Evolutionary conservation across 2,888 invertebrate species (phyloP).

Genomic region (Xylocampa areola): DNA sequence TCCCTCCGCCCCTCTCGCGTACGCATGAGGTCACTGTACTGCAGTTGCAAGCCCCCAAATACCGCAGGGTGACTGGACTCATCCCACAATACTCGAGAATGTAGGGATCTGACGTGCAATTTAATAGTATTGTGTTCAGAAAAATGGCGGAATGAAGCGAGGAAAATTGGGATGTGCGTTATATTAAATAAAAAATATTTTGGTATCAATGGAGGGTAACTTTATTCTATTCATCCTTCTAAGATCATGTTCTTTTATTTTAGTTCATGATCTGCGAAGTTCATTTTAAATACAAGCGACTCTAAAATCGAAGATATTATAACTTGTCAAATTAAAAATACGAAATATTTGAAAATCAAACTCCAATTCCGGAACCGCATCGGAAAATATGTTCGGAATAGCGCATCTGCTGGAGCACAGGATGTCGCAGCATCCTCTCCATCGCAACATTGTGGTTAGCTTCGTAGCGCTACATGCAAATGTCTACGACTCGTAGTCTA

Average conservation of each 20-base stretch:
- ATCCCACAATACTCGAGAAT: constrained; percentile 59
- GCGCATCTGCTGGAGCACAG: constrained; percentile 1
- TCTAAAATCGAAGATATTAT: too few species aligned
- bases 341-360: too few species aligned
- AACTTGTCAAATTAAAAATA: background rate
- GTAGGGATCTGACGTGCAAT: constrained; percentile 25
- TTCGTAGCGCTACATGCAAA: constrained; percentile 41
- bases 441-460: constrained; percentile 42
- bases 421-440: constrained; percentile 35
- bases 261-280: too few species aligned
- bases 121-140: constrained; percentile 22
- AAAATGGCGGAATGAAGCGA: constrained; percentile 10
- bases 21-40: constrained; percentile 89
- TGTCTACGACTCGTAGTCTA: constrained; percentile 36
- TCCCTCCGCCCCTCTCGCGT: constrained; percentile 74
- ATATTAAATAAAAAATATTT: too few species aligned
- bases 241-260: too few species aligned
- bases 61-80: constrained; percentile 84
- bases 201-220: too few species aligned
- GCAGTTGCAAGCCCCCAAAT: constrained; percentile 85
- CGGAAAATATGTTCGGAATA: background rate
- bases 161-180: constrained; percentile 13
- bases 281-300: too few species aligned
- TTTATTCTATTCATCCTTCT: too few species aligned
- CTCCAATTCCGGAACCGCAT: background rate